These are phyloP conservation scores for Phoebastria nigripes DNA, from an alignment of 2,797 vertebrate genomes.

Conservation along the genomic window DNA sequence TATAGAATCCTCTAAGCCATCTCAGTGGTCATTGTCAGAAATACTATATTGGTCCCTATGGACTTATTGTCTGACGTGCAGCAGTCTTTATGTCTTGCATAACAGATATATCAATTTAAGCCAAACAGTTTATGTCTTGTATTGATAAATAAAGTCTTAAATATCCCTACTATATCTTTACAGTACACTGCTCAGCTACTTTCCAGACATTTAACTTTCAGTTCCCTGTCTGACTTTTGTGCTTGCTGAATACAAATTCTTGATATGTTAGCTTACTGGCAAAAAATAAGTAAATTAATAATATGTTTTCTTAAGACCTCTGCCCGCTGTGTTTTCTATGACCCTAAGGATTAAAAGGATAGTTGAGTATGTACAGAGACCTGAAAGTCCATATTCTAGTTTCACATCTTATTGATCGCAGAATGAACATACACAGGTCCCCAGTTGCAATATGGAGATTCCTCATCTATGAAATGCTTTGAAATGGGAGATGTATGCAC, in stretches of 20 bases:
- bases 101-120: not conserved
- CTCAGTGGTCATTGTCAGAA: not conserved
- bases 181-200: not conserved
- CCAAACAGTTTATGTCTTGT: not conserved
- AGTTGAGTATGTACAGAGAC: not conserved
- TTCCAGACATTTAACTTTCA: not conserved
- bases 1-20: not conserved
- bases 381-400: not conserved
- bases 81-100: not conserved
- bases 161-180: not conserved
- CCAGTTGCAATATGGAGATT: not conserved
- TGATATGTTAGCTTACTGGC: not conserved
- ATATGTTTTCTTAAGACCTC: not conserved
- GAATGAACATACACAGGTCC: not conserved
- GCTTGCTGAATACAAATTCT: not conserved
- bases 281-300: not conserved
- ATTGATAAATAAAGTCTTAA: not conserved
- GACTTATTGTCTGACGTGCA: not conserved
- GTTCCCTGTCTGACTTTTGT: not conserved
- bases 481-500: not conserved
- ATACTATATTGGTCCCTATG: not conserved
- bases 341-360: not conserved
- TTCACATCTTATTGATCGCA: not conserved
- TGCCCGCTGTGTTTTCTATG: not conserved
- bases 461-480: not conserved